These are phyloP conservation scores for Hemistola chrysoprasaria DNA, from an alignment of 2,888 invertebrate species.

Conservation along the genomic window DNA sequence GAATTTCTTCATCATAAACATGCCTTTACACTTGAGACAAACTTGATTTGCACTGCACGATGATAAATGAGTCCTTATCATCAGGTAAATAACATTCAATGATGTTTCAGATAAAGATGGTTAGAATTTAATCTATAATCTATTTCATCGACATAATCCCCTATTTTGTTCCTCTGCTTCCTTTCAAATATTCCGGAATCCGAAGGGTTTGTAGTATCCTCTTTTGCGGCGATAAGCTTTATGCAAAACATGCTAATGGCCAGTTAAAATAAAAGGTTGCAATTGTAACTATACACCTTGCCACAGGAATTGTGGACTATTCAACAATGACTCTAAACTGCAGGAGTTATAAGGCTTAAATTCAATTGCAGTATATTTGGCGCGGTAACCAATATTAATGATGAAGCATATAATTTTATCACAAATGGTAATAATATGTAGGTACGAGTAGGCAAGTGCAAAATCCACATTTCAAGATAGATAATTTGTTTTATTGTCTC, in stretches of 20 bases:
- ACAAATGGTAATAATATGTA: too few relatives aligned
- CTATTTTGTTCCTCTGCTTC: conserved; percentile 50
- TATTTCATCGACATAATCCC: conserved; percentile 47
- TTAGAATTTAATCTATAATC: conserved; percentile 15
- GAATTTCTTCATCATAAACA: conserved; percentile 3
- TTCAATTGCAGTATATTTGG: too few relatives aligned
- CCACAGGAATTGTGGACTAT: too few relatives aligned
- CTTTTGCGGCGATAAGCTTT: conserved; percentile 39
- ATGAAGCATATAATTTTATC: too few relatives aligned
- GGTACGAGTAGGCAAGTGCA: too few relatives aligned
- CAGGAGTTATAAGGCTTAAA: too few relatives aligned
- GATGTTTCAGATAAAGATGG: conserved; percentile 13
- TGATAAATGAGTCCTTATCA: conserved; percentile 33
- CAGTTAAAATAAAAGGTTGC: background rate
- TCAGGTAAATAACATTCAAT: conserved; percentile 20
- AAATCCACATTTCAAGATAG: conserved; percentile 1
- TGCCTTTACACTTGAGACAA: conserved; percentile 13
- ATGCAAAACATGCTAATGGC: conserved; percentile 23
- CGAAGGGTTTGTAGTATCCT: background rate
- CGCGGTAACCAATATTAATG: too few relatives aligned
- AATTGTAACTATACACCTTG: too few relatives aligned
- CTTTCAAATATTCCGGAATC: conserved; percentile 30
- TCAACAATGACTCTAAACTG: too few relatives aligned
- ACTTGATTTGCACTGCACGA: conserved; percentile 13
- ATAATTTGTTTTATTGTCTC: conserved; percentile 3